These are phyloP conservation scores for Cantharis lateralis DNA, from an alignment of 2,888 invertebrate genomes.

Conservation along the genomic window DNA sequence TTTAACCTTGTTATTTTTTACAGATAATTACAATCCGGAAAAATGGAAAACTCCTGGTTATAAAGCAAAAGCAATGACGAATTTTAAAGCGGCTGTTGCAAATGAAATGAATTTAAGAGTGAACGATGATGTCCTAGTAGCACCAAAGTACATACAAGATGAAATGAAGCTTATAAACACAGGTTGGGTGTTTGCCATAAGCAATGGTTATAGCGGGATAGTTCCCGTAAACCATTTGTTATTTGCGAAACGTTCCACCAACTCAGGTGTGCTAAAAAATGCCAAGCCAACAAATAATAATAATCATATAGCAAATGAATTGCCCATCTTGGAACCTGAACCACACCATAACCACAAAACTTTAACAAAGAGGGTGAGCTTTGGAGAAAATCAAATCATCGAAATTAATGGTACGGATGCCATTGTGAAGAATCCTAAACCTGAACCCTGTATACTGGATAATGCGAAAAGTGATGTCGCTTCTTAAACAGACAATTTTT, in stretches of 20 bases:
- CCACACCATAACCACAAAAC: slow-evolving; percentile 6
- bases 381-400: slow-evolving; percentile 54
- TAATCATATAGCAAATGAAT: slow-evolving; percentile 4
- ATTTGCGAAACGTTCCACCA: slow-evolving; percentile 41
- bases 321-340: slow-evolving; percentile 13
- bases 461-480: not conserved
- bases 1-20: slow-evolving; percentile 16
- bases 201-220: slow-evolving; percentile 64
- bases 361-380: slow-evolving; percentile 50
- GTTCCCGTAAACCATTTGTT: slow-evolving; percentile 67
- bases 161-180: slow-evolving; percentile 64
- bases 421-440: slow-evolving; percentile 31
- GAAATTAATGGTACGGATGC: slow-evolving; percentile 45
- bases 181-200: slow-evolving; percentile 71
- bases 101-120: slow-evolving; percentile 78
- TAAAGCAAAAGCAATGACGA: slow-evolving; percentile 70
- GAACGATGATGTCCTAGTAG: slow-evolving; percentile 79
- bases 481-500: not conserved
- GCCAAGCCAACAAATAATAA: slow-evolving; percentile 3
- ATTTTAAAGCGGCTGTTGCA: slow-evolving; percentile 72
- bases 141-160: slow-evolving; percentile 82
- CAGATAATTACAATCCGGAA: slow-evolving; percentile 62
- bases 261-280: slow-evolving; percentile 23
- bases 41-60: slow-evolving; percentile 71
- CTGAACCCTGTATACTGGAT: slow-evolving; percentile 9